Base-by-base conservation (phyloP, 2,797 vertebrate genomes). In the Dromococcyx pavoninus region DNA sequence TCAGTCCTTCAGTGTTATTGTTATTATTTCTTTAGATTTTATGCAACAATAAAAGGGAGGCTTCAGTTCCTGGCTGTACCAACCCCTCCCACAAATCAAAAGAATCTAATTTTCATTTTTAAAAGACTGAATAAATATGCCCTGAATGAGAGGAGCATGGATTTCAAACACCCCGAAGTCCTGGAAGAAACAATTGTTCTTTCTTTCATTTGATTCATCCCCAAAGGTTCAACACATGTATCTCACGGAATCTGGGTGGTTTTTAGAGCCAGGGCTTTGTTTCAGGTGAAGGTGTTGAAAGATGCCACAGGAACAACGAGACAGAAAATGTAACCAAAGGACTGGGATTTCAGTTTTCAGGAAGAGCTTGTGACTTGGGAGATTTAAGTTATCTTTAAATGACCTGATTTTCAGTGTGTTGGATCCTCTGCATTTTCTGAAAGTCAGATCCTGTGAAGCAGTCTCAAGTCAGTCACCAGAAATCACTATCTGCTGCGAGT, bases 21-120 rank as follows among this genome's bases (percentile, higher is more conserved):
- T 64, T 81, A 87, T 91, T 83, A 89, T 93, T 93, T 85, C 92
- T 96, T 97, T 96, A 92, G 91, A 85, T 87, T 91, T 82, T 71
- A 62, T 39, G 32, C 70, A 91, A 97, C 89, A 96, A 91, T 81
- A 75, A 91, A 92, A 96, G 58, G 62, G 56, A 93, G 79, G 79
- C 58, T 86, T 89, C 71, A n/a, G 71, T 91, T 94, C 88, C 89
- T 9, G 67, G 85, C 67, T 88, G 73, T 30, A 72, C 66, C 86
- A 93, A 33, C 86, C 88, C 66, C 77, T 90, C 94, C 95, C 89
- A 89, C 33, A 86, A 87, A 92, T 96, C 87, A 94, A 95, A 94
- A 84, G 86, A 75, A 65, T 27, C 65, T 12, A 77, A 79, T 39
- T 93, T 93, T 67, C 54, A 33, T 79, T 88, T 74, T 87, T 65